Base-by-base conservation (phyloP, 2,888 invertebrate species). In the Lathronympha strigana region DNA sequence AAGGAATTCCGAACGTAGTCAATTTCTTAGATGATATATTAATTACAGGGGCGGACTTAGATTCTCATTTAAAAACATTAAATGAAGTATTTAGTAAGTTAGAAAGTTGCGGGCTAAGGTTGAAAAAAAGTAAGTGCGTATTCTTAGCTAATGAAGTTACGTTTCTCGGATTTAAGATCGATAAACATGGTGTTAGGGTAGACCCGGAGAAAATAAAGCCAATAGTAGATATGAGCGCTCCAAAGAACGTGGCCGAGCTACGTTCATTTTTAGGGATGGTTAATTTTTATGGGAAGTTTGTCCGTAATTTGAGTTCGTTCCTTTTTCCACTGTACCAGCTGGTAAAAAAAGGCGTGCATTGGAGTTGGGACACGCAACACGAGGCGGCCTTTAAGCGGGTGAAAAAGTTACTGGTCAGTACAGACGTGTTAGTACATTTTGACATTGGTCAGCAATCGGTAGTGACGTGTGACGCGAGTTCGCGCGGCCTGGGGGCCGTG, bases 391-490 rank as follows among this genome's bases (percentile, higher is more conserved):
- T 66, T 19, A 49, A 28, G 4, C 45, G n/a, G 21, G 54, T 67
- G 0, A 63, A 67, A 49, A 19, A 25, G 11, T 21, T 33, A 11
- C 45, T 67, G 6, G 17, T 19, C 8, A 45, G 62, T 19, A 53
- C 47, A 4, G 40, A 58, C 17, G 62, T 51, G 15, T 23, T 67
- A 1, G 60, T 21, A 11, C 67, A 67, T 28, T 67, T 45, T 9
- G 58, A 62, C 11, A 8, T 36, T 15, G 2, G 11, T 0, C 49
- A n/a, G 13, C 21, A 23, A 17, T 31, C n/a, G 11, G 40, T 54
- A 17, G 15, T 63, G 25, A 63, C 63, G 11, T 36, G 28, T n/a
- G 67, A 67, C 38, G 63, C 61, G 13, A 62, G 67, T 28, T 40
- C 43, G 17, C 55, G 21, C 51, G 62, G 57, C 6, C 17, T 67